Conservation (phyloP, 1,140 invertebrate genomes). For the Harlomillsia oculata region DNA sequence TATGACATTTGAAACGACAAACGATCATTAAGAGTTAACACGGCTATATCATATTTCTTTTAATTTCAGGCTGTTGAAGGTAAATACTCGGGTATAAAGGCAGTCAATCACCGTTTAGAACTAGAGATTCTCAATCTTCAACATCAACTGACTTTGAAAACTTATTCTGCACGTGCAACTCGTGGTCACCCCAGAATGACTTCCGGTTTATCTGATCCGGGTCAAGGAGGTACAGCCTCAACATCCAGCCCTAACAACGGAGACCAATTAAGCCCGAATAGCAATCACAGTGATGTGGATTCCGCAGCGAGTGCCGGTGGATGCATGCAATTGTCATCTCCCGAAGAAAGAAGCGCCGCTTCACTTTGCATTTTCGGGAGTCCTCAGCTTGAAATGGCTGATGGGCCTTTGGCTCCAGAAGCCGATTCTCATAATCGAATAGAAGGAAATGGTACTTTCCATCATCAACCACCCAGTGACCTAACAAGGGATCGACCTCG, state of each 20-base stretch:
- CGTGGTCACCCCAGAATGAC: not conserved
- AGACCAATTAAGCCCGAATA: slow-evolving; percentile 14
- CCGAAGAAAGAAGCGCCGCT: slow-evolving; percentile 2
- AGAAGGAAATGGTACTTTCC: too few species aligned
- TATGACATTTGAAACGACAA: not conserved
- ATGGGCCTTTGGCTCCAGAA: too few species aligned
- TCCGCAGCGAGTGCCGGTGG: slow-evolving; percentile 34
- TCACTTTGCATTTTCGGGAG: slow-evolving; percentile 31
- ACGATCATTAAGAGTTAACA: slow-evolving; percentile 1
- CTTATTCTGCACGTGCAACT: too few species aligned
- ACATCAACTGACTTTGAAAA: slow-evolving; percentile 42
- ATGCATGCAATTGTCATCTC: slow-evolving; percentile 19
- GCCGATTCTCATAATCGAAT: too few species aligned
- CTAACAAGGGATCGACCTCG: too few species aligned
- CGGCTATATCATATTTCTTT: slow-evolving; percentile 33
- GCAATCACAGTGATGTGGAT: slow-evolving; percentile 30
- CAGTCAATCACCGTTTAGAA: slow-evolving; percentile 57
- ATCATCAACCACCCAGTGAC: too few species aligned
- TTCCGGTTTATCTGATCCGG: too few species aligned
- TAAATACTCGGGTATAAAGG: slow-evolving; percentile 58
- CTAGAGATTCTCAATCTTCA: slow-evolving; percentile 55
- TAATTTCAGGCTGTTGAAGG: slow-evolving; percentile 52
- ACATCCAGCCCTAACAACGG: not conserved
- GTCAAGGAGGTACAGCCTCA: not conserved
- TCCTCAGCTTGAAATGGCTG: slow-evolving; percentile 27